Base-by-base conservation (phyloP, 2,113 vertebrate genomes). In the Saimiri boliviensis region DNA sequence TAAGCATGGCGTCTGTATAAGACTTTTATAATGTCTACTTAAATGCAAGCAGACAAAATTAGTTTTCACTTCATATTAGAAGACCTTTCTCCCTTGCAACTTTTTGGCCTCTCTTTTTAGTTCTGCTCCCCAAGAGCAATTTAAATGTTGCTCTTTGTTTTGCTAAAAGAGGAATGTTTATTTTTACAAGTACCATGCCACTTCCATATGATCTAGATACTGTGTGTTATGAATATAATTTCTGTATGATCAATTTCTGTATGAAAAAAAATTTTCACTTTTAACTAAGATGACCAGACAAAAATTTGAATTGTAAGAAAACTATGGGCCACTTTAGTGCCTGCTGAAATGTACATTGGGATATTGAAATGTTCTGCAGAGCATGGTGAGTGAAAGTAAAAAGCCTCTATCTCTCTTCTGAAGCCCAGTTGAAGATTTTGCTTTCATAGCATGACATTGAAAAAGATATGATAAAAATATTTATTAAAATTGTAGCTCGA, bases 31-130 rank as follows among this genome's bases (percentile, higher is more conserved):
- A 83, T 94, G 84, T 94, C 95, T 52, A n/a, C 71, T 95, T 92
- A 92, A 95, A 96, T 82, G 47, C 71, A 94, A 83, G 32, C 85
- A 52, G 93, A 85, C 91, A 87, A 86, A 94, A 77, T 86, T 93
- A 94, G 94, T 94, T 95, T 97, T 94, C 88, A 89, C 91, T 83
- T 94, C 13, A 89, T 74, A 74, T 79, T 70, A 87, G 76, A 90
- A 47, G 37, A 92, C 98, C 98, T 98, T 99, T 99, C 98, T 98
- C 98, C 97, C 98, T 99, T 98, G 98, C 98, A 81, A 52, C 37
- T 81, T 76, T 96, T 77, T 83, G 60, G 32, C 45, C 49, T 52
- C 30, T 54, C 47, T 70, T 89, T 93, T 30, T 71, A 16, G 54
- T 92, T 89, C 70, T 56, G 4, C 9, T 89, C 45, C 30, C 58